Conservation (phyloP, 2,797 vertebrate genomes). For the Danio kyathit region DNA sequence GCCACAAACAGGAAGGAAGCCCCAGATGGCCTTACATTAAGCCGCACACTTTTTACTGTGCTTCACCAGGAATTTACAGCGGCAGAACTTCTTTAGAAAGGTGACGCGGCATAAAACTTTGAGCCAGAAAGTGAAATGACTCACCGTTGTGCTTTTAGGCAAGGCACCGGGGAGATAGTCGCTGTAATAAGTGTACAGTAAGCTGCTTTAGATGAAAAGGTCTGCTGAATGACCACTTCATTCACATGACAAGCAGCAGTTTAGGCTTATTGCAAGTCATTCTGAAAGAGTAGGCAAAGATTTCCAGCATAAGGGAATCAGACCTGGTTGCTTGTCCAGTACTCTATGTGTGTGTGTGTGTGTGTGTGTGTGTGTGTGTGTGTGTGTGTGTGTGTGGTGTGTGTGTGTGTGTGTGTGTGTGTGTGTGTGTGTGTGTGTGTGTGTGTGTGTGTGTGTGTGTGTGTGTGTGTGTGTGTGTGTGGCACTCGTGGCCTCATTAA, state of each 20-base stretch:
- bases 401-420: not conserved
- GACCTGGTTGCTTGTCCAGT: constrained; percentile 30
- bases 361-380: not conserved
- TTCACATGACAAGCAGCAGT: constrained; percentile 1
- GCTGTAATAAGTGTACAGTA: constrained; percentile 11
- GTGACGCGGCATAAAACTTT: not conserved
- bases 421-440: not conserved
- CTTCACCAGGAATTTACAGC: not conserved
- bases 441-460: not conserved
- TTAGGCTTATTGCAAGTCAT: constrained; percentile 25
- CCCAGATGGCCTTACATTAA: not conserved
- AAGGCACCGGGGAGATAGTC: constrained; percentile 18
- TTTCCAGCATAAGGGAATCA: constrained; percentile 24
- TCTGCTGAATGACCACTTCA: constrained; percentile 19
- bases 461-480: not conserved
- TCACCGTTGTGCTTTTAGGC: constrained; percentile 12
- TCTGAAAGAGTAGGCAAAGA: constrained; percentile 13
- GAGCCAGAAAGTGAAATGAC: not conserved
- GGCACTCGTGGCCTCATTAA: constrained; percentile 11
- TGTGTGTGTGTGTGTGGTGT: too few relatives aligned
- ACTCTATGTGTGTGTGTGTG: constrained; percentile 14
- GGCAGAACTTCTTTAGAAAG: constrained; percentile 12
- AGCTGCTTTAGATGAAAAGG: constrained; percentile 32
- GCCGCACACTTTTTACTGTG: constrained; percentile 2
- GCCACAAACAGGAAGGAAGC: constrained; percentile 18